phyloP scores from a whole-genome alignment of 2,888 invertebrate species.

The Tenthredo amoena region DNA sequence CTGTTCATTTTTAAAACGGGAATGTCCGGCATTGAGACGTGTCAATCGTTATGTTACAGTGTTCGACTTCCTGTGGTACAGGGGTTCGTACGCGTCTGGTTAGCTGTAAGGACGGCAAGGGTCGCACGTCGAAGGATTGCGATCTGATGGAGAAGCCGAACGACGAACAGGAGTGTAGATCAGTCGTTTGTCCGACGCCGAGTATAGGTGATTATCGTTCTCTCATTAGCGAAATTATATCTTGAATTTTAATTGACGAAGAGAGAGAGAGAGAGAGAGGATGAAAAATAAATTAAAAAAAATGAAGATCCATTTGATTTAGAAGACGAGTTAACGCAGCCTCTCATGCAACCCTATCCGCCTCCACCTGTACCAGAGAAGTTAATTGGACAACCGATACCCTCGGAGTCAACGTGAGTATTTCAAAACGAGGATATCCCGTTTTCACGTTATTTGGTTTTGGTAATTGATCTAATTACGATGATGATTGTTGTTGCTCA shows the following conservation, averaged over 20 bases:
- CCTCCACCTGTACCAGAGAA: conserved; percentile 84
- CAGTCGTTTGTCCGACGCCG: conserved; percentile 85
- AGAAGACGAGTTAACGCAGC: conserved; percentile 46
- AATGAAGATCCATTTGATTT: neutral
- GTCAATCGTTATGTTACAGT: conserved; percentile 80
- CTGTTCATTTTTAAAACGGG: neutral
- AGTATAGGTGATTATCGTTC: conserved; percentile 58
- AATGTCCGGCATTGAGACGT: neutral
- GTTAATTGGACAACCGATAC: conserved; percentile 86
- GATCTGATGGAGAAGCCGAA: conserved; percentile 85
- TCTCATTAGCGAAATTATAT: neutral
- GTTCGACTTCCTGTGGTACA: conserved; percentile 95
- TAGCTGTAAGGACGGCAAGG: conserved; percentile 84
- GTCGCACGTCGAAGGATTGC: conserved; percentile 80
- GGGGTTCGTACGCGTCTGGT: conserved; percentile 91
- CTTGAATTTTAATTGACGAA: neutral
- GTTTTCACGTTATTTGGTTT: conserved; percentile 36
- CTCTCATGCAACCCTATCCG: conserved; percentile 84
- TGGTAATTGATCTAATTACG: conserved; percentile 47
- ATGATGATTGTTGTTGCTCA: conserved; percentile 43
- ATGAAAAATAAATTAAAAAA: neutral
- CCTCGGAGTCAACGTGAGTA: conserved; percentile 90
- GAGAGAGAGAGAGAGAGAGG: neutral
- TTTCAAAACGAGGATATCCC: conserved; percentile 55
- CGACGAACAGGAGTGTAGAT: conserved; percentile 86